A percentile compares a stretch with the other conserved stretches of the same genome.
These are phyloP conservation scores for Xenotilapia leptura DNA, from an alignment of 2,113 vertebrate genomes.

Conservation along the genomic window DNA sequence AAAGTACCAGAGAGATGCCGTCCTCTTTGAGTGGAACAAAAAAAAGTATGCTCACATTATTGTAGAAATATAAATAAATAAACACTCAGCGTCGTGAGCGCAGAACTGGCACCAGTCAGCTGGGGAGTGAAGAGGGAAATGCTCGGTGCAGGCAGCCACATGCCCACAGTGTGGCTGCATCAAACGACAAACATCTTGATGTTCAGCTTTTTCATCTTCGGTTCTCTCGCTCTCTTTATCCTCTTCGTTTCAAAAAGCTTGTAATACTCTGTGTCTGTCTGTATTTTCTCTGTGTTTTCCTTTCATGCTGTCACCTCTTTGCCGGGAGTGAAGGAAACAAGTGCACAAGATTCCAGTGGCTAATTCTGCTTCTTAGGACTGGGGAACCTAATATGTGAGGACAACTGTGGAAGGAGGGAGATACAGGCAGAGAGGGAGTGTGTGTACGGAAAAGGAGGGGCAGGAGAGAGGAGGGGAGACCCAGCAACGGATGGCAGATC, in stretches of 20 bases:
- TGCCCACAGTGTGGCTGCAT: constrained; percentile 32
- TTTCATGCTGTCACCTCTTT: constrained; percentile 1
- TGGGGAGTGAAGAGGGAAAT: constrained; percentile 4
- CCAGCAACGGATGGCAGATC: constrained; percentile 19
- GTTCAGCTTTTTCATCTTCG: constrained; percentile 18
- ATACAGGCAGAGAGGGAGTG: neutral
- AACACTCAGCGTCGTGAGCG: neutral
- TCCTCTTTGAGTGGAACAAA: neutral
- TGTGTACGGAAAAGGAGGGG: constrained; percentile 20
- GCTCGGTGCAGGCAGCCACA: constrained; percentile 6
- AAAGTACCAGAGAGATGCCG: neutral
- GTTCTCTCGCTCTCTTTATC: neutral
- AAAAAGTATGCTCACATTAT: neutral
- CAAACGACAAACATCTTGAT: constrained; percentile 22
- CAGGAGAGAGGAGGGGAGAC: neutral
- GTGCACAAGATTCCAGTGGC: constrained; percentile 58
- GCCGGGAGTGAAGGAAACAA: constrained; percentile 45
- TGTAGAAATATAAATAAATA: neutral
- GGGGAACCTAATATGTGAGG: constrained; percentile 67
- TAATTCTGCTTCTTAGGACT: constrained; percentile 64
- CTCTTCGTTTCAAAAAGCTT: neutral
- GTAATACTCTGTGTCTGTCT: neutral
- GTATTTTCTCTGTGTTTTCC: neutral
- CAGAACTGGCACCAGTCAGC: neutral
- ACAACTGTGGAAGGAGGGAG: constrained; percentile 59